These are phyloP conservation scores for Marcusenius ussheri DNA, from an alignment of 2,113 vertebrate genomes.

Conservation along the genomic window DNA sequence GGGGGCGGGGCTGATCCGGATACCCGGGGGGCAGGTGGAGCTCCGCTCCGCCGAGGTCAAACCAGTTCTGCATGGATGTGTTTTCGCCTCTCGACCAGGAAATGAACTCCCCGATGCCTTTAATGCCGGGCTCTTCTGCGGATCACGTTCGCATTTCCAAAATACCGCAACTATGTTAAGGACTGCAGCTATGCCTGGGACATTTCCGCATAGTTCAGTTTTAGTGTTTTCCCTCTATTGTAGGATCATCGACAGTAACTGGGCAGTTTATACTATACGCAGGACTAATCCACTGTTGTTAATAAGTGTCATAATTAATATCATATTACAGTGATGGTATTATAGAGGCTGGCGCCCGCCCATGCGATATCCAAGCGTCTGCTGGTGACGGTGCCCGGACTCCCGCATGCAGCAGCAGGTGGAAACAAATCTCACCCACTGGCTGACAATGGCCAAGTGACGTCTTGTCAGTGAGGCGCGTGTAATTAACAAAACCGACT, in stretches of 20 bases:
- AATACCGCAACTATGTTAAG: background rate
- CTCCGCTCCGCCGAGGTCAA: background rate
- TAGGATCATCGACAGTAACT: background rate
- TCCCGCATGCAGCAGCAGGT: background rate
- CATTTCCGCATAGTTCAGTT: background rate
- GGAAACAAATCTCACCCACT: background rate
- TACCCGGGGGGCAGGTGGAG: constrained; percentile 5
- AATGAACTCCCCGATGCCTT: background rate
- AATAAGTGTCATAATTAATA: background rate
- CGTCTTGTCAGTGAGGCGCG: background rate
- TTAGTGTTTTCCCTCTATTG: background rate
- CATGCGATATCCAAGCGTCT: background rate
- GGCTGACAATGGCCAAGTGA: background rate
- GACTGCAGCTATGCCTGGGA: background rate
- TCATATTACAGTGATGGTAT: background rate
- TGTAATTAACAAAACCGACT: background rate
- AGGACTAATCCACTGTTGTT: background rate
- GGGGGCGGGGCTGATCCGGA: background rate
- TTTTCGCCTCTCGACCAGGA: background rate
- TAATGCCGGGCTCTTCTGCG: background rate
- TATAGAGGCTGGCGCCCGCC: background rate
- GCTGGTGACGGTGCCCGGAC: background rate
- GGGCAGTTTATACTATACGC: background rate
- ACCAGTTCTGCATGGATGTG: background rate
- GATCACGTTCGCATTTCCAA: background rate